Base-by-base conservation (phyloP, 2,113 vertebrate species). In the Brachypodius melanocephalos region DNA sequence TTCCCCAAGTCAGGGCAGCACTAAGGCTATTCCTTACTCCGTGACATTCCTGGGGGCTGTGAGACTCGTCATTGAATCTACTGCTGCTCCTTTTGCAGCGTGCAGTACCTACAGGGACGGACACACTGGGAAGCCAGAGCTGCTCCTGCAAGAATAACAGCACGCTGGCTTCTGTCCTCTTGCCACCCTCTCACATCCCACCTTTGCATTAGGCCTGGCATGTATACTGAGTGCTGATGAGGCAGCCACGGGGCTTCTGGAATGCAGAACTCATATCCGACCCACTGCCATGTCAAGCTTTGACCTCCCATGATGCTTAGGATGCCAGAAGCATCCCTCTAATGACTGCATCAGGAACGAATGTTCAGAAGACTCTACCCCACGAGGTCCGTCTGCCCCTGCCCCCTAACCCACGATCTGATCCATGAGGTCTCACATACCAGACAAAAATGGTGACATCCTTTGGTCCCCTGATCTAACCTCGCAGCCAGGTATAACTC, bases 351-450 rank as follows among this genome's bases (percentile, higher is more conserved):
- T 34, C 31, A 31, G 31, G 26, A 31, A 13, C 16, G 24, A 22
- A 55, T 0, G 1, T 14, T 20, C 13, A 58, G 32, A 69, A 58
- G 34, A 78, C 20, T 8, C 28, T 32, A 40, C 12, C 29, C 36
- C 29, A 28, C 0, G 0, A 58, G 14, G 13, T 69, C 8, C 7
- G 38, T 32, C 45, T 38, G 26, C 5, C 16, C 26, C 16, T 4
- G 29, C 5, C 8, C 67, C 8, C 13, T 22, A 28, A 59, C 15
- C 16, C 20, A 3, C 20, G 14, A 31, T 19, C 49, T 34, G 42
- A 36, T 22, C 31, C 12, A 2, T 8, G 43, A 75, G 24, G 17
- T 67, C 48, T 82, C 59, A n/a, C 5, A 8, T 4, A 32, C 13
- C 20, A 57, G 48, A 55, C 46, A 51, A 48, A 88, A 87, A 46